Conservation (phyloP, 2,797 vertebrate species). For the Adrianichthys oophorus region DNA sequence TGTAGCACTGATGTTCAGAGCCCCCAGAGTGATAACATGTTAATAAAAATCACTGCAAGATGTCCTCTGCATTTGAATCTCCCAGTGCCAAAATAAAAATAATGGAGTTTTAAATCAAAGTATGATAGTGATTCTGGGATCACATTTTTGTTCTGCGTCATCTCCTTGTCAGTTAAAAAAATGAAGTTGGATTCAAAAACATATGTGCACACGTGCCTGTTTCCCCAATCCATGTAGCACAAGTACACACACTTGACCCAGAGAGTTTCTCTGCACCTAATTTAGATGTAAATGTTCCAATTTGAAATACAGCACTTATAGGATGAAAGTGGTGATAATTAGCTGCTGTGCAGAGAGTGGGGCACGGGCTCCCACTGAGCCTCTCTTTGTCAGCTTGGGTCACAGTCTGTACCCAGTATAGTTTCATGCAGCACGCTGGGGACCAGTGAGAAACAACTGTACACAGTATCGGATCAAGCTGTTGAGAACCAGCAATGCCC, state of each 20-base stretch:
- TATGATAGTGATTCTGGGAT: slow-evolving; percentile 23
- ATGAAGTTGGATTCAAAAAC: background rate
- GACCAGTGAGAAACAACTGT: slow-evolving; percentile 55
- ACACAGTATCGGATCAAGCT: slow-evolving; percentile 24
- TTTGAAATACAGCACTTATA: slow-evolving; percentile 65
- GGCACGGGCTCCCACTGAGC: slow-evolving; percentile 51
- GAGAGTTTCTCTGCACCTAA: slow-evolving; percentile 32
- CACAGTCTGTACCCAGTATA: slow-evolving; percentile 43
- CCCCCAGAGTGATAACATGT: slow-evolving; percentile 59
- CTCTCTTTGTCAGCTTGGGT: slow-evolving; percentile 47
- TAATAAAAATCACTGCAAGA: slow-evolving; percentile 69
- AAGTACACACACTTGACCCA: slow-evolving; percentile 18
- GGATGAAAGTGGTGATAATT: slow-evolving; percentile 66
- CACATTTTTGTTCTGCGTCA: slow-evolving; percentile 22
- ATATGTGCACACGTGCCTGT: slow-evolving; percentile 16
- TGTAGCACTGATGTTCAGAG: slow-evolving; percentile 44
- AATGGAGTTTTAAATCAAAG: background rate
- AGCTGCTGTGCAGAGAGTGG: slow-evolving; percentile 61
- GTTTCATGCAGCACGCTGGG: slow-evolving; percentile 33
- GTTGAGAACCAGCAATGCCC: slow-evolving; percentile 1
- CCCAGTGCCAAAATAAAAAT: slow-evolving; percentile 38
- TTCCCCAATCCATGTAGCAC: background rate
- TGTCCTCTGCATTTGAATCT: slow-evolving; percentile 61
- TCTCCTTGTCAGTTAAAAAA: slow-evolving; percentile 13
- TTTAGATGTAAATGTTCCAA: slow-evolving; percentile 70